Evolutionary conservation across 2,797 vertebrate species (phyloP).

Genomic region (Enteromius treurensis): DNA sequence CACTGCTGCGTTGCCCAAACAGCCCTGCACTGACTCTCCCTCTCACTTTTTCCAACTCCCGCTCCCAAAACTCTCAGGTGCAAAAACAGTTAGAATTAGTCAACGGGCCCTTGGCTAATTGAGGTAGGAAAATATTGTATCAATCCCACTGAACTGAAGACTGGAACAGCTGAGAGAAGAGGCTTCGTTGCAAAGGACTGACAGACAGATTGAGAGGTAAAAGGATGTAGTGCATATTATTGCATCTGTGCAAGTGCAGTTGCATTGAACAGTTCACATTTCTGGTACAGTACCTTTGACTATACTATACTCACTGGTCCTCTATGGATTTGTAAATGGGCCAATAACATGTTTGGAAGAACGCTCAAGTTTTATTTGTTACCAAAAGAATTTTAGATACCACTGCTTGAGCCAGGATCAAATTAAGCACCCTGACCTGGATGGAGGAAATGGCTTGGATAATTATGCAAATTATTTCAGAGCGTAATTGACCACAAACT

Average conservation of each 20-base stretch:
- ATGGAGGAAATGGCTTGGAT: slow-evolving; percentile 57
- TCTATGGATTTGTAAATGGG: neutral
- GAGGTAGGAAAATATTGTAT: slow-evolving; percentile 87
- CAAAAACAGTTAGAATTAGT: slow-evolving; percentile 86
- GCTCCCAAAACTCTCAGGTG: slow-evolving; percentile 79
- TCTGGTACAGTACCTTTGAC: neutral
- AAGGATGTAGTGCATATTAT: neutral
- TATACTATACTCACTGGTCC: neutral
- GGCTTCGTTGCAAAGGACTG: slow-evolving; percentile 17
- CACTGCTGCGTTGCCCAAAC: slow-evolving; percentile 68
- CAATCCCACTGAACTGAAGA: slow-evolving; percentile 77
- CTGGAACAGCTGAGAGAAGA: slow-evolving; percentile 79
- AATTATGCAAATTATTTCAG: slow-evolving; percentile 44
- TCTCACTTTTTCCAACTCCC: slow-evolving; percentile 81
- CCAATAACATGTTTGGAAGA: slow-evolving; percentile 7
- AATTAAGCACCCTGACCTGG: slow-evolving; percentile 21
- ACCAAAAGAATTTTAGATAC: slow-evolving; percentile 19
- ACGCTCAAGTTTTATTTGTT: slow-evolving; percentile 25
- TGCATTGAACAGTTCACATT: slow-evolving; percentile 15
- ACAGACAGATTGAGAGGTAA: slow-evolving; percentile 24
- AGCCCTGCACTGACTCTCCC: slow-evolving; percentile 70
- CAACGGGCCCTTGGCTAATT: slow-evolving; percentile 80
- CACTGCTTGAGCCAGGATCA: slow-evolving; percentile 16
- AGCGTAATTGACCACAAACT: slow-evolving; percentile 16
- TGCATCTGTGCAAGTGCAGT: slow-evolving; percentile 54